Conservation (phyloP, 1,140 invertebrate genomes). For the Pogonognathellus flavescens region DNA sequence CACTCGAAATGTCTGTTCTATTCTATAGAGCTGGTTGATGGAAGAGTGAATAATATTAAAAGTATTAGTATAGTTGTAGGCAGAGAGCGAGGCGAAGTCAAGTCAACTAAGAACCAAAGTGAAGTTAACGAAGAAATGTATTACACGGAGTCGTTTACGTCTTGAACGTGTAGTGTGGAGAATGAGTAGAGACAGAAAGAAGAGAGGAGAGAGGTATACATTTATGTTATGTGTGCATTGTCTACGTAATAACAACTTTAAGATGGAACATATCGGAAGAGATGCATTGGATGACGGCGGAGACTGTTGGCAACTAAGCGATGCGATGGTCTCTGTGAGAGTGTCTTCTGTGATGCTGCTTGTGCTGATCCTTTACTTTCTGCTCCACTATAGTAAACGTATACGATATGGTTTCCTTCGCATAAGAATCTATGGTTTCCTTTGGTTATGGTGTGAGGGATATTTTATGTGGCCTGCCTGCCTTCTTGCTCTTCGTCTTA, state of each 20-base stretch:
- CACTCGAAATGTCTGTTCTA: too few relatives aligned
- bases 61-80: neutral
- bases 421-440: too few relatives aligned
- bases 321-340: neutral
- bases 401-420: too few relatives aligned
- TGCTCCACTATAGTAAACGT: too few relatives aligned
- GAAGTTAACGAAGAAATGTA: conserved; percentile 29
- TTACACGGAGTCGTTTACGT: neutral
- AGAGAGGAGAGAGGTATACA: neutral
- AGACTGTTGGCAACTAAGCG: conserved; percentile 32
- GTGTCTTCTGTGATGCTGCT: too few relatives aligned
- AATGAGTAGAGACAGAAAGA: neutral
- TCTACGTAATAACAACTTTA: too few relatives aligned
- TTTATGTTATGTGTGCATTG: neutral
- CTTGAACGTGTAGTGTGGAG: neutral
- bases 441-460: too few relatives aligned
- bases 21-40: too few relatives aligned
- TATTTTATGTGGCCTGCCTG: neutral
- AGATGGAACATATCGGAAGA: neutral
- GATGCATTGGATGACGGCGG: neutral
- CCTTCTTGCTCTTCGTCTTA: neutral
- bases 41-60: too few relatives aligned
- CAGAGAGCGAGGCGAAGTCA: neutral
- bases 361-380: too few relatives aligned
- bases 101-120: neutral